Conservation (phyloP, 1,140 invertebrate species). For the Aphaenogaster ashmeadi region DNA sequence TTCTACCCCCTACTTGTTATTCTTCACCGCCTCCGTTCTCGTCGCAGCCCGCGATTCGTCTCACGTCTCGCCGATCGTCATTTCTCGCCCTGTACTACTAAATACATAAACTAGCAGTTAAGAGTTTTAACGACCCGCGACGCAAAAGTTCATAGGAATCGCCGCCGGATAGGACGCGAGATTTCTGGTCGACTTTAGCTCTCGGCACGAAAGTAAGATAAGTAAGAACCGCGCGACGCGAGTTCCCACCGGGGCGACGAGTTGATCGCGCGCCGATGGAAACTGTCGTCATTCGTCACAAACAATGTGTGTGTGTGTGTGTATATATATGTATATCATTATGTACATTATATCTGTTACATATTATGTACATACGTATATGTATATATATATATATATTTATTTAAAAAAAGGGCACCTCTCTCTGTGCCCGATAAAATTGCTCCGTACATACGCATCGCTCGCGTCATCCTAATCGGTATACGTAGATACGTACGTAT, state of each 20-base stretch:
- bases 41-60: conserved; percentile 14
- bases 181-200: conserved; percentile 41
- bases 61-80: conserved; percentile 35
- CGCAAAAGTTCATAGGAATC: conserved; percentile 47
- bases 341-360: conserved; percentile 58
- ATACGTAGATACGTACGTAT: not conserved
- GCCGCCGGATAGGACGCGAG: not conserved
- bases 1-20: not conserved
- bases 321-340: conserved; percentile 61
- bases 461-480: conserved; percentile 47
- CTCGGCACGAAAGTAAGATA: conserved; percentile 44
- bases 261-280: not conserved
- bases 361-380: conserved; percentile 52
- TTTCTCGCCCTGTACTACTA: conserved; percentile 1
- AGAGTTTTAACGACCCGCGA: conserved; percentile 56
- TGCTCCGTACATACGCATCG: conserved; percentile 41
- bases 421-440: conserved; percentile 17
- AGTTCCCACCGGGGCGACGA: conserved; percentile 4
- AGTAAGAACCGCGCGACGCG: conserved; percentile 43
- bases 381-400: conserved; percentile 41
- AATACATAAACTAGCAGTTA: conserved; percentile 48
- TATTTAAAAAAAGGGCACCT: conserved; percentile 11
- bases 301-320: not conserved
- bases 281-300: not conserved
- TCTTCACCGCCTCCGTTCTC: conserved; percentile 1